These are phyloP conservation scores for Tyrannus savana DNA, from an alignment of 2,113 vertebrate species.

Conservation along the genomic window DNA sequence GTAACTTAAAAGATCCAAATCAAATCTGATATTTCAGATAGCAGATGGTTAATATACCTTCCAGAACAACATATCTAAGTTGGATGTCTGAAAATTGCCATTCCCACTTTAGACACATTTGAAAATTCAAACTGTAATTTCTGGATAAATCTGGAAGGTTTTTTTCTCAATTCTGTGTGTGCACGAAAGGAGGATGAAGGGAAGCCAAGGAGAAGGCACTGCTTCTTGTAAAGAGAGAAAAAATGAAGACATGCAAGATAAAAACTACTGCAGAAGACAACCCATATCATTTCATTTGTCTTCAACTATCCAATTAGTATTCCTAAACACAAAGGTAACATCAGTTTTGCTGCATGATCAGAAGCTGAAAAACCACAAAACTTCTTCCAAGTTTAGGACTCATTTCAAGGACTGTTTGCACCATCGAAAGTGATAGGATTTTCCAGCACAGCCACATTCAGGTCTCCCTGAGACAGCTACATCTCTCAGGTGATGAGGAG, in stretches of 20 bases:
- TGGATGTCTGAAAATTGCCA: not conserved
- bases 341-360: not conserved
- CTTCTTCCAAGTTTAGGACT: not conserved
- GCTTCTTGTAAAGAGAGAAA: not conserved
- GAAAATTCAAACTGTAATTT: not conserved
- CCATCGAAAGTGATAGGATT: not conserved
- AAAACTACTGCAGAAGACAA: not conserved
- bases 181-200: not conserved
- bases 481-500: not conserved
- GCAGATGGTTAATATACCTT: not conserved
- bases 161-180: not conserved
- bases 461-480: not conserved
- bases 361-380: not conserved
- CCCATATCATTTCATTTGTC: not conserved
- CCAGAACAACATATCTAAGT: not conserved
- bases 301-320: not conserved
- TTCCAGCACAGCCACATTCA: not conserved
- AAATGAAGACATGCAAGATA: not conserved
- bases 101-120: not conserved
- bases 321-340: not conserved
- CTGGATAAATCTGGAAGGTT: not conserved
- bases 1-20: not conserved
- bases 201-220: not conserved
- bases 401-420: not conserved
- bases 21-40: not conserved